A percentile compares a stretch with the other conserved stretches of the same genome.
phyloP scores from a whole-genome alignment of 2,888 invertebrate genomes.

The Scaptomyza parva region DNA sequence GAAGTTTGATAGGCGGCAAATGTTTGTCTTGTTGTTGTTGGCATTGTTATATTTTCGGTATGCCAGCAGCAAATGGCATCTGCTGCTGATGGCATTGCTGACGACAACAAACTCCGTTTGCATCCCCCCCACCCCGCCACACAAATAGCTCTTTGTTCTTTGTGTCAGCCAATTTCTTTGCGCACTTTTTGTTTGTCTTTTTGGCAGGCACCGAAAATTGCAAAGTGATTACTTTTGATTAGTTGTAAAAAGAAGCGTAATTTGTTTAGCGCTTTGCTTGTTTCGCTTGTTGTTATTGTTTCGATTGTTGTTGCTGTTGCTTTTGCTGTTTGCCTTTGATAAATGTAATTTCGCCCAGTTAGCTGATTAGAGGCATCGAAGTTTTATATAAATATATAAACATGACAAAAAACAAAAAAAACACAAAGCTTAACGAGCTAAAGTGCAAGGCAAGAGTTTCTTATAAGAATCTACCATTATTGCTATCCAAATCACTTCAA shows the following conservation, averaged over 20 bases:
- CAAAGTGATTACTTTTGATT: constrained; percentile 81
- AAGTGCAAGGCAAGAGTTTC: constrained; percentile 19
- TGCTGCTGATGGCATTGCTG: constrained; percentile 66
- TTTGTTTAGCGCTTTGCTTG: constrained; percentile 65
- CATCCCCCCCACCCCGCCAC: not conserved
- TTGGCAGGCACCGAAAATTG: constrained; percentile 66
- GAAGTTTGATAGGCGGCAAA: constrained; percentile 75
- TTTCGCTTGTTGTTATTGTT: constrained; percentile 12
- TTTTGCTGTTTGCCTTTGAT: constrained; percentile 61
- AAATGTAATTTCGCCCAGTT: constrained; percentile 68
- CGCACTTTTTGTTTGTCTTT: constrained; percentile 78
- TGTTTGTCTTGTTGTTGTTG: constrained; percentile 68
- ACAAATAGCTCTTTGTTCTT: constrained; percentile 56
- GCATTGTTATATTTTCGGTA: constrained; percentile 51
- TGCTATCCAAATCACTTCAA: not conserved
- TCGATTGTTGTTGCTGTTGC: constrained; percentile 17
- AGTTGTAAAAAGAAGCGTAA: constrained; percentile 80
- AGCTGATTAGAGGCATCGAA: constrained; percentile 69
- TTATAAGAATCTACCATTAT: constrained; percentile 10
- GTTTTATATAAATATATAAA: constrained; percentile 43
- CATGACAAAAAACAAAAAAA: constrained; percentile 23
- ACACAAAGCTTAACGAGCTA: constrained; percentile 59
- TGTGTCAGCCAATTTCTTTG: constrained; percentile 66
- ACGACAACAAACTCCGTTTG: constrained; percentile 24
- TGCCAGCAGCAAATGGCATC: constrained; percentile 76